Conservation (phyloP, 2,888 invertebrate genomes). For the Drosophila helvetica region DNA sequence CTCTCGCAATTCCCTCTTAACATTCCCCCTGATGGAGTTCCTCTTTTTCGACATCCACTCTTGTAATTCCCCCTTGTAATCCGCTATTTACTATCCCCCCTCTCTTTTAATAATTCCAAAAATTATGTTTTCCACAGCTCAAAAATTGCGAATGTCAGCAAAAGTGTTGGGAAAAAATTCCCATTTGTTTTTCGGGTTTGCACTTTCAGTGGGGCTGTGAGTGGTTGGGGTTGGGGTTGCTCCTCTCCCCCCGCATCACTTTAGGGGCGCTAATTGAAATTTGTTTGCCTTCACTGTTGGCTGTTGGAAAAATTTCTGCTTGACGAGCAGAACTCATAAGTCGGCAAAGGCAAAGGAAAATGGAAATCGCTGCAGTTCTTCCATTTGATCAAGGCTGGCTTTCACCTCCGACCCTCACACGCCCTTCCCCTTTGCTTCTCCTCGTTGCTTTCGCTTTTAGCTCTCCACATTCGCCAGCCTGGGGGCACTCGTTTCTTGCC, state of each 20-base stretch:
- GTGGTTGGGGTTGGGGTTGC: neutral
- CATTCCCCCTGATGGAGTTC: neutral
- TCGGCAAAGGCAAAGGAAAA: neutral
- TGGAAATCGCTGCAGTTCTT: neutral
- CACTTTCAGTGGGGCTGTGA: constrained; percentile 12
- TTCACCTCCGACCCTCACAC: neutral
- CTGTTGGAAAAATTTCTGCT: constrained; percentile 27
- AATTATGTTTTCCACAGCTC: constrained; percentile 18
- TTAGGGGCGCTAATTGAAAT: constrained; percentile 58
- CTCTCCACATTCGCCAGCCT: neutral
- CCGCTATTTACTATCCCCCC: neutral
- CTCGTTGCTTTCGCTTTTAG: neutral
- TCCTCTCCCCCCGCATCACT: constrained; percentile 7
- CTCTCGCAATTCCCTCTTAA: neutral
- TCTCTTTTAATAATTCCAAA: neutral
- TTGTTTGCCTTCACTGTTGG: constrained; percentile 31
- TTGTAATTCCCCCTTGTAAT: neutral
- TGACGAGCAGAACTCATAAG: constrained; percentile 27
- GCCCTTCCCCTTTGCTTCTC: neutral
- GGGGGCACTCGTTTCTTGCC: constrained; percentile 9
- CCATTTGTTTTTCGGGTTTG: constrained; percentile 23
- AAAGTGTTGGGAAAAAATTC: constrained; percentile 4
- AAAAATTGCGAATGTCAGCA: constrained; percentile 35
- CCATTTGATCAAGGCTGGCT: constrained; percentile 23
- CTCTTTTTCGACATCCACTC: no score